Evolutionary conservation across 2,797 vertebrate species (phyloP), one percentile per base, ranked within the genome.

Genomic region (Garrulus glandarius): DNA sequence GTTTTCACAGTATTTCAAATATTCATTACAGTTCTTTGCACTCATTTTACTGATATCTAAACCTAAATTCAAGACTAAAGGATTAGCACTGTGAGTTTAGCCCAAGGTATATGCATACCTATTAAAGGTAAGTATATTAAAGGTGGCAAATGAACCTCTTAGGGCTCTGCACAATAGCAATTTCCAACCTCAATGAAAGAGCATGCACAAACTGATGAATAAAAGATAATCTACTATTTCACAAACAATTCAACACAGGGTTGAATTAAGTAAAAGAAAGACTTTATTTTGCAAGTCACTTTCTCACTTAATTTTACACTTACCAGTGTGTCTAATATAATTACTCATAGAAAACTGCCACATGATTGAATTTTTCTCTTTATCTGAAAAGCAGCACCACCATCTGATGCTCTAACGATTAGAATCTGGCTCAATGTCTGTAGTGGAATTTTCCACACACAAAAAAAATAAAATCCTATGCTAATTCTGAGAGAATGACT

Each of bases 341-440:
- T 95, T 94, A 94, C 55, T 95, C 60, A 88, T 63, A 56, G 76
- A 91, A 93, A 94, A 94, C 15, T 92, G 52, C 59, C 63, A 64
- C 82, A 81, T 67, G 87, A 96, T 64, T 94, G 83, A 90, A 79
- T 88, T 94, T 95, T 89, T 82, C 59, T 86, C 75, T 93, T 95
- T 74, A 92, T 94, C 91, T 64, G 64, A 84, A 95, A 95, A 77
- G 50, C 37, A 93, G 59, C 55, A 76, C 30, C 21, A 91, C 30
- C 63, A 82, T 84, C 82, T 67, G 70, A 96, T 93, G 27, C 75
- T 91, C 79, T 76, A 37, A 44, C 0, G 6, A 92, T 88, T 49
- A 79, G 76, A 92, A 74, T 64, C 36, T 84, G 70, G 30, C 70
- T 94, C 67, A 41, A 15, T 19, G 30, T 84, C 63, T 63, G 32